phyloP scores from a whole-genome alignment of 1,140 invertebrate genomes.

The Cydia fagiglandana region DNA sequence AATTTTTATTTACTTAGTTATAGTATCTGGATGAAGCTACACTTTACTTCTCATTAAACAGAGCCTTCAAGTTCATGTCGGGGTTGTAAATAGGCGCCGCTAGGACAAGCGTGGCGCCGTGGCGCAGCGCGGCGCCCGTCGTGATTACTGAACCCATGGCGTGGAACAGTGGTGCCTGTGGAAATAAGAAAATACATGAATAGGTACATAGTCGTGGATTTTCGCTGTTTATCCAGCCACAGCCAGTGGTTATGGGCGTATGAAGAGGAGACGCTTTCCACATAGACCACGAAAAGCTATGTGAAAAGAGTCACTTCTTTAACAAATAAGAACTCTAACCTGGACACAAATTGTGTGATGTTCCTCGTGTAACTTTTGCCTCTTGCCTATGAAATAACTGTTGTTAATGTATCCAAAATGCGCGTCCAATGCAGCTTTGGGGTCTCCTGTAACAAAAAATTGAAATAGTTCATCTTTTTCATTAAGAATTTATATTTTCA shows the following conservation, averaged over 20 bases:
- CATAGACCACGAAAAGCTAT: too few species aligned
- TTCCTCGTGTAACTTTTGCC: conserved; percentile 80
- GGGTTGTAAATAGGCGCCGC: conserved; percentile 86
- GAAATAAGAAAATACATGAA: conserved; percentile 47
- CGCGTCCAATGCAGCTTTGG: conserved; percentile 92
- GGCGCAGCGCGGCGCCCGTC: conserved; percentile 80
- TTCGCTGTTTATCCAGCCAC: too few species aligned
- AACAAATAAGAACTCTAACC: conserved; percentile 41
- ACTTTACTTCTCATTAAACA: conserved; percentile 85
- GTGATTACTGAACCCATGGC: conserved; percentile 91
- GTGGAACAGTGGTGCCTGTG: conserved; percentile 95
- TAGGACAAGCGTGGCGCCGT: conserved; percentile 86
- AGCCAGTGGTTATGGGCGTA: too few species aligned
- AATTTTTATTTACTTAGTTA: background rate
- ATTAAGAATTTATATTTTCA: too few species aligned
- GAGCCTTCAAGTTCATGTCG: conserved; percentile 82
- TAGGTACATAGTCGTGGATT: background rate
- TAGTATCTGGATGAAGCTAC: too few species aligned
- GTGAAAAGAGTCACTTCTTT: too few species aligned
- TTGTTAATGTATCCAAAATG: conserved; percentile 95
- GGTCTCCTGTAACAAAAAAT: conserved; percentile 81
- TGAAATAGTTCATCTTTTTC: too few species aligned
- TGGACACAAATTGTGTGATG: conserved; percentile 76
- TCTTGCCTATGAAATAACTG: conserved; percentile 82
- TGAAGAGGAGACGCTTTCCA: too few species aligned